A percentile compares a stretch with the other conserved stretches of the same genome.
phyloP scores from a whole-genome alignment of 2,888 invertebrate species.

The Drosophila gaucha region DNA sequence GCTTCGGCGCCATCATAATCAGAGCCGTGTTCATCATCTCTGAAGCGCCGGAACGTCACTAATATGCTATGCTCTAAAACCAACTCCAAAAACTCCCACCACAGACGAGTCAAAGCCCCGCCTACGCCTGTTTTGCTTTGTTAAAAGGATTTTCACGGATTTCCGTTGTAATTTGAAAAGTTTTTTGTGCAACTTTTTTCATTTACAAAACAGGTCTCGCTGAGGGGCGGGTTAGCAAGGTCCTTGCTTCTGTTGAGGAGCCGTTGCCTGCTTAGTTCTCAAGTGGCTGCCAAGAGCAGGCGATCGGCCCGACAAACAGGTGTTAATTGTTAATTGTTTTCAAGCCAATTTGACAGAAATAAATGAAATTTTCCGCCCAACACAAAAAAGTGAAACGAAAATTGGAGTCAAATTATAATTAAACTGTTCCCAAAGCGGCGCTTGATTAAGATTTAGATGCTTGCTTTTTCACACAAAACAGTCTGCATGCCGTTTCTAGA shows the following conservation, averaged over 20 bases:
- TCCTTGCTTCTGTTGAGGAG: background rate
- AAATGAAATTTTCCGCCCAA: constrained; percentile 61
- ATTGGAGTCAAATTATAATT: constrained; percentile 68
- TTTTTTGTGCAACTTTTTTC: constrained; percentile 79
- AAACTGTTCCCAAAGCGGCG: constrained; percentile 63
- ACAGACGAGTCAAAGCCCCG: background rate
- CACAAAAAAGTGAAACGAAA: constrained; percentile 8
- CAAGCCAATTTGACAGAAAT: constrained; percentile 72
- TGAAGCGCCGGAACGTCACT: constrained; percentile 49
- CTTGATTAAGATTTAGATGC: constrained; percentile 45
- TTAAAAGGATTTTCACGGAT: constrained; percentile 82
- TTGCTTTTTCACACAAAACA: background rate
- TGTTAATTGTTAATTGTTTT: constrained; percentile 81
- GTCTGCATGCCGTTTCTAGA: background rate
- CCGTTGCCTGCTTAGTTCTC: constrained; percentile 62
- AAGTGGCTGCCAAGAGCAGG: constrained; percentile 73
- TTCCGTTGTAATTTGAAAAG: constrained; percentile 82
- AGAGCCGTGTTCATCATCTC: constrained; percentile 46
- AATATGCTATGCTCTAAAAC: constrained; percentile 45
- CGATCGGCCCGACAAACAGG: constrained; percentile 61
- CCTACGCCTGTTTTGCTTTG: constrained; percentile 68
- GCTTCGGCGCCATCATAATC: constrained; percentile 50
- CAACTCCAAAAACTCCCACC: background rate
- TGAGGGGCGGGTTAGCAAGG: background rate
- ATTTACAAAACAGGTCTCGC: constrained; percentile 57